phyloP scores from a whole-genome alignment of 1,140 invertebrate species.

The Babylonia areolata region DNA sequence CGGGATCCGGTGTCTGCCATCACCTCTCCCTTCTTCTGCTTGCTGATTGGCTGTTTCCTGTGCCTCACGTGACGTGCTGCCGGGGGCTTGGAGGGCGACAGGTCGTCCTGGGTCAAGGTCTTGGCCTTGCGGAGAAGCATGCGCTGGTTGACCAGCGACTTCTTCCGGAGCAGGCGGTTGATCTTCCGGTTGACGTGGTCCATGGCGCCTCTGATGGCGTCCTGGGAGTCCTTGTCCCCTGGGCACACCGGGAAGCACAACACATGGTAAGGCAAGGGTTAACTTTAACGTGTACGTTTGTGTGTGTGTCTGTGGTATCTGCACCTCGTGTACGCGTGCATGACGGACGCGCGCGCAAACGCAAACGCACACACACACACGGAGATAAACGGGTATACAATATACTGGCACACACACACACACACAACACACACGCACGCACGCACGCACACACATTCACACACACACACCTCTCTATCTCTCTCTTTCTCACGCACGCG shows the following conservation, averaged over 20 bases:
- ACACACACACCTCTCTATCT: no score
- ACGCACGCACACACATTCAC: constrained; percentile 25
- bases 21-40: not conserved
- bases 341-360: not conserved
- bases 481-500: no score
- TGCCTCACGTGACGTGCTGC: not conserved
- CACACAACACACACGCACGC: constrained; percentile 6
- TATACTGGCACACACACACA: no score
- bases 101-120: not conserved
- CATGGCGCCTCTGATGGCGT: constrained; percentile 6
- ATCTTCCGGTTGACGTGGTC: constrained; percentile 6
- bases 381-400: no score
- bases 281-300: not conserved
- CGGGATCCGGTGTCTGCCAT: not conserved
- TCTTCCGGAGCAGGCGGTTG: not conserved
- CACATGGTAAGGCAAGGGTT: not conserved
- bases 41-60: not conserved
- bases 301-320: no score
- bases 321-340: no score
- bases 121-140: constrained; percentile 6
- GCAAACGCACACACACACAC: not conserved
- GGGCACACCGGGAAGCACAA: not conserved
- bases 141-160: constrained; percentile 14
- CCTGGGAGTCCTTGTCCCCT: constrained; percentile 1
- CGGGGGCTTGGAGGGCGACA: not conserved